Base-by-base conservation (phyloP, 2,113 vertebrate genomes). In the Patagioenas fasciata region DNA sequence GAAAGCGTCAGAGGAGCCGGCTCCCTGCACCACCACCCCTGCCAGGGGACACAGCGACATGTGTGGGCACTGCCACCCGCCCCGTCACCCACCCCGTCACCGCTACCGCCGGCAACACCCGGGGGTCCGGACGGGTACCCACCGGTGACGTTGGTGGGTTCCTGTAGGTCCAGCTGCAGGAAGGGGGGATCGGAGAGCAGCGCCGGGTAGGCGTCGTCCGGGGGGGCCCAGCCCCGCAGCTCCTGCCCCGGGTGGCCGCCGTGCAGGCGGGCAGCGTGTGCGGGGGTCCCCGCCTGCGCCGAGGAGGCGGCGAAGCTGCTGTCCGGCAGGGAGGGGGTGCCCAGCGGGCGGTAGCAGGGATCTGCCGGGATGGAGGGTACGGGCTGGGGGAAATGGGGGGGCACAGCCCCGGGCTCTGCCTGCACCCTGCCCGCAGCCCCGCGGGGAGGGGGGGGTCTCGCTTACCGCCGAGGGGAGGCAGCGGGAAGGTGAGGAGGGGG, bases 11-110 rank as follows among this genome's bases (percentile, higher is more conserved):
- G 98, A 98, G 28, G 70, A 91, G 1, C 97, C 98, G 1, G 98
- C 96, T 9, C 98, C 98, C 94, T 98, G 98, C 16, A 97, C 96
- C 10, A 98, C 74, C 66, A 99, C 91, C n/a, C 99, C 99, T 99
- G 61, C 6, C 25, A 15, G 36, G 25, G 34, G 12, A 34, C 34
- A 50, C 40, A 17, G 20, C 5, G 9, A 34, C 32, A 53, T 10
- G 9, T 5, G 28, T 23, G 13, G 10, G 50, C 21, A 19, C 15
- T 24, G 19, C 44, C 44, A 47, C 44, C 42, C 42, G 16, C 42
- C 42, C 42, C 15, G 42, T 6, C 42, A 42, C 42, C 18, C 18
- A 19, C 18, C 44, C 44, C 18, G 17, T 18, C 44, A 44, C 42
- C 44, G 9, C 44, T 9, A 47, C 44, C 18, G 18, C 44, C 18